Evolutionary conservation across 2,113 vertebrate genomes (phyloP).

Genomic region (Alouatta palliata): DNA sequence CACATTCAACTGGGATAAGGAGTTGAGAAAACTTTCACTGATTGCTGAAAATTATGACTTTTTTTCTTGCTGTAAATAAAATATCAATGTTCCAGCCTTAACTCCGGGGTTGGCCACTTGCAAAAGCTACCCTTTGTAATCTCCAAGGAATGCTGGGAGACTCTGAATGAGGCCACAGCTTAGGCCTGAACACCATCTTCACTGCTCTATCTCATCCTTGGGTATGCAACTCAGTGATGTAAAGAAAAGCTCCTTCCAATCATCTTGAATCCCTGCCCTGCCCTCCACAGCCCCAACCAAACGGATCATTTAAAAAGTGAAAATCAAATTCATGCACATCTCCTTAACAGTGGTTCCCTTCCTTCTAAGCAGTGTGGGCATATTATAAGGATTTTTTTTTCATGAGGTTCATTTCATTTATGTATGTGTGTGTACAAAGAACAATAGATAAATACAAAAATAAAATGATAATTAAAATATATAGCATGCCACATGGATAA

Average conservation of each 20-base stretch:
- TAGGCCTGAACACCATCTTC: neutral
- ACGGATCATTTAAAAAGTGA: constrained; percentile 22
- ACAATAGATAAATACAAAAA: constrained; percentile 7
- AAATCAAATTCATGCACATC: neutral
- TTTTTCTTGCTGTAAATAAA: constrained; percentile 14
- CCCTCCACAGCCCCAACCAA: neutral
- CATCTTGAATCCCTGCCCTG: neutral
- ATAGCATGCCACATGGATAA: neutral
- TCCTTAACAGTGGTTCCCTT: neutral
- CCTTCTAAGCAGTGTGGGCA: neutral
- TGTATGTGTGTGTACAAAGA: neutral
- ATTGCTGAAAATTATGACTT: neutral
- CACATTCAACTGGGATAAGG: neutral
- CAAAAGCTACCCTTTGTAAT: neutral
- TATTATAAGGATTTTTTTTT: neutral
- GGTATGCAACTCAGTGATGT: neutral
- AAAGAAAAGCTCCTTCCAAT: neutral
- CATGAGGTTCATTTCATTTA: neutral
- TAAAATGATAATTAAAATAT: constrained; percentile 8
- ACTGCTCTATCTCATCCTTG: neutral
- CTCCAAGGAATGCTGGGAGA: neutral
- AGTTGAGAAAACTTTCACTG: neutral
- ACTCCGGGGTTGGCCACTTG: neutral
- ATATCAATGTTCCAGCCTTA: neutral
- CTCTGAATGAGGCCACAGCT: neutral